Evolutionary conservation across 2,797 vertebrate genomes (phyloP).

Genomic region (Argentina silus): DNA sequence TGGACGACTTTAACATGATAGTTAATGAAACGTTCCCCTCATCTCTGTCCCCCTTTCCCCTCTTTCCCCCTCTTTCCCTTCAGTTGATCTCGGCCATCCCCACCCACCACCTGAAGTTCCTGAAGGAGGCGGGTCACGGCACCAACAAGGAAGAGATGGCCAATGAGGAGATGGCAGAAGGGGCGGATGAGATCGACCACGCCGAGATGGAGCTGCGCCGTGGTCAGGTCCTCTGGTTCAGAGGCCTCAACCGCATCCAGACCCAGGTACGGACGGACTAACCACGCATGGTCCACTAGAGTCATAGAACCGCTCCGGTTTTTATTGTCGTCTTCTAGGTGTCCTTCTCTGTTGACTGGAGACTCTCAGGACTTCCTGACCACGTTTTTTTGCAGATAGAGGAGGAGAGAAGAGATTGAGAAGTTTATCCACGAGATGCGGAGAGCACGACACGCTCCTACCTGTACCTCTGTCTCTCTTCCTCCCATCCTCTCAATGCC

Average conservation of each 20-base stretch:
- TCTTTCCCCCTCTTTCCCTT: neutral
- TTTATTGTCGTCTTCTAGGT: neutral
- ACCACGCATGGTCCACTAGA: neutral
- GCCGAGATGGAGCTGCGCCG: constrained; percentile 95
- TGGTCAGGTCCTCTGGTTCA: constrained; percentile 98
- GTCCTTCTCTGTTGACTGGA: no score
- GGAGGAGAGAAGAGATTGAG: neutral
- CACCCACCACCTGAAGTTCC: constrained; percentile 92
- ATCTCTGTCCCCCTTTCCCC: neutral
- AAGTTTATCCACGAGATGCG: neutral
- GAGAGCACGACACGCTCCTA: neutral
- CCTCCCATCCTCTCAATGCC: neutral
- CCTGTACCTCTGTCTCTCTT: neutral
- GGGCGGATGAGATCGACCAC: constrained; percentile 92
- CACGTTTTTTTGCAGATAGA: neutral
- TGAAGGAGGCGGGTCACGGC: constrained; percentile 95
- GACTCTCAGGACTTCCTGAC: neutral
- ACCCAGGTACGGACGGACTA: constrained; percentile 86
- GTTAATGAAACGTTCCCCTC: neutral
- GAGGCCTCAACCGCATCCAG: constrained; percentile 99
- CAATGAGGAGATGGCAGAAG: constrained; percentile 86
- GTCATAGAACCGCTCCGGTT: neutral
- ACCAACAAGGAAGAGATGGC: constrained; percentile 89
- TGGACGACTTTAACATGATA: neutral
- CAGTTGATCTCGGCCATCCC: constrained; percentile 91